Evolutionary conservation across 2,113 vertebrate species (phyloP), one percentile per base, ranked within the genome.

Genomic region (Zosterops lateralis): DNA sequence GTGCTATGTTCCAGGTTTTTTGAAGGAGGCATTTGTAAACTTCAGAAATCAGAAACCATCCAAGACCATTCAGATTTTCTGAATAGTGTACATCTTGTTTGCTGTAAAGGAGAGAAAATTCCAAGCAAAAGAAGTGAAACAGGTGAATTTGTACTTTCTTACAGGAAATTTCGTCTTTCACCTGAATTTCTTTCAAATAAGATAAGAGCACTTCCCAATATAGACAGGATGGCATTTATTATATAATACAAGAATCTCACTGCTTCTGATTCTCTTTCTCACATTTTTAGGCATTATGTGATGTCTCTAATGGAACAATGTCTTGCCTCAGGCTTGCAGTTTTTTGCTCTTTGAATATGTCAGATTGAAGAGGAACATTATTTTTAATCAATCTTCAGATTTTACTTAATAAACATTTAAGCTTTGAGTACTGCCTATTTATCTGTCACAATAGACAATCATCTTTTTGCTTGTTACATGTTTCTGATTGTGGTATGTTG

Each of bases 221-320:
- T 2, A 64, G 34, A 22, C 0, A 0, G 15, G 4, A n/a, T 34
- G 16, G 12, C 3, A 13, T 21, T 75, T 3, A 17, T 40, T 56
- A 12, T 24, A 26, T 24, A 51, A 53, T 29, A 25, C 12, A 68
- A 34, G 50, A 67, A 58, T 53, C 9, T 62, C 10, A 17, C 8
- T 47, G 8, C 5, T 75, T 82, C 15, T 1, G 1, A 45, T 54
- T 67, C 5, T 45, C 13, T 36, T 64, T 56, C 28, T 60, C 11
- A 24, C 11, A 18, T 42, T 83, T 58, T 64, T 50, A 83, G 14
- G 6, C 40, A 60, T 75, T 56, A n/a, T 48, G 6, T 65, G 28
- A 18, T 51, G 12, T 65, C 17, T 42, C 5, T 61, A 66, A 66
- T 68, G 13, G 7, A 90, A 21, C 22, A 47, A 20, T 36, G 9